Evolutionary conservation across 2,888 invertebrate genomes (phyloP).

Genomic region (Ochropleura leucogaster): DNA sequence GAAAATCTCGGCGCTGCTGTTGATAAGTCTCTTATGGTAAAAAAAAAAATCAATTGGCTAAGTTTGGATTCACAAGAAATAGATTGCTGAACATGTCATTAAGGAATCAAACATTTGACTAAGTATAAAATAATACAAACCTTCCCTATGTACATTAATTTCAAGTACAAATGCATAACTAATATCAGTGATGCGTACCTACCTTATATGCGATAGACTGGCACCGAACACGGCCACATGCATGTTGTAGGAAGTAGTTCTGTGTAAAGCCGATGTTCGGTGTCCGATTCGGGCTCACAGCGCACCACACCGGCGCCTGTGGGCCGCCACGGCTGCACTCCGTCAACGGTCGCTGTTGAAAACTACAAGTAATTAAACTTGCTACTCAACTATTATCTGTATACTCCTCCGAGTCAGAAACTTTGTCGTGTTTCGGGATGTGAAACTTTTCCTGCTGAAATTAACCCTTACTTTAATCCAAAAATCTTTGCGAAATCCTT

Average conservation of each 20-base stretch:
- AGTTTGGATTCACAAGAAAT: too few relatives aligned
- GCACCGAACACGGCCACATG: slow-evolving; percentile 2
- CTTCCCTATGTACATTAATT: neutral
- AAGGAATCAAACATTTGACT: too few relatives aligned
- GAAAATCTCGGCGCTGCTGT: too few relatives aligned
- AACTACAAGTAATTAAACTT: slow-evolving; percentile 88
- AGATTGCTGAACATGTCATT: too few relatives aligned
- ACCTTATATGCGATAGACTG: neutral
- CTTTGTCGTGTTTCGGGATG: slow-evolving; percentile 81
- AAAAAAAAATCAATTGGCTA: too few relatives aligned
- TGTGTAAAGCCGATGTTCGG: slow-evolving; percentile 35
- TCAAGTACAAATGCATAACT: neutral
- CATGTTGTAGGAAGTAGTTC: slow-evolving; percentile 38
- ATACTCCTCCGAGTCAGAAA: slow-evolving; percentile 81
- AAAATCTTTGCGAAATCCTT: slow-evolving; percentile 78
- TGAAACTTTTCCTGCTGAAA: slow-evolving; percentile 83
- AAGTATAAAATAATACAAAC: neutral
- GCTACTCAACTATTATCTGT: slow-evolving; percentile 87
- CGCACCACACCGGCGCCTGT: slow-evolving; percentile 32
- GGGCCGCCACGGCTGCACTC: slow-evolving; percentile 13
- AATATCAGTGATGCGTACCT: neutral
- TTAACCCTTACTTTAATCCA: slow-evolving; percentile 79
- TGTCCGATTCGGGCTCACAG: slow-evolving; percentile 46
- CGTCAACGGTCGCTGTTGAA: slow-evolving; percentile 71
- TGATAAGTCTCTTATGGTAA: too few relatives aligned